phyloP scores from a whole-genome alignment of 1,140 invertebrate genomes.

The Drosophila mauritiana region DNA sequence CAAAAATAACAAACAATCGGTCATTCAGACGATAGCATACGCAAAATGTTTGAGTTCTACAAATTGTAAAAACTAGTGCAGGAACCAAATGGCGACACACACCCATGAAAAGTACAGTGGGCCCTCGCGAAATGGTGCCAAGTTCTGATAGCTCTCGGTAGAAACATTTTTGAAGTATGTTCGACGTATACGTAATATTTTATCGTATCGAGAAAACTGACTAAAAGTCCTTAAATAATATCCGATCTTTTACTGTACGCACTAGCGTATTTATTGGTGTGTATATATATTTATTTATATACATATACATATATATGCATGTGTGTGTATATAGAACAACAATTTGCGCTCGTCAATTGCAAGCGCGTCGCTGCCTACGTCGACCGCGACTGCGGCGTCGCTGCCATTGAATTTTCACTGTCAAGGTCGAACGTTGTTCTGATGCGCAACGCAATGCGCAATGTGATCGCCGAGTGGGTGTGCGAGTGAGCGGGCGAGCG shows the following conservation, averaged over 20 bases:
- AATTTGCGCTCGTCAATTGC: slow-evolving; percentile 79
- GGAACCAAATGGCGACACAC: slow-evolving; percentile 16
- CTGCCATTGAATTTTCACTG: slow-evolving; percentile 80
- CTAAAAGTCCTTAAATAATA: not conserved
- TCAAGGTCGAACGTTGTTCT: slow-evolving; percentile 84
- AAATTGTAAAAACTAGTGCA: slow-evolving; percentile 68
- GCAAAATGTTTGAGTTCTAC: slow-evolving; percentile 71
- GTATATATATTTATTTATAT: not conserved
- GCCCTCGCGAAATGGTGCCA: not conserved
- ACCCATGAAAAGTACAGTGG: slow-evolving; percentile 4
- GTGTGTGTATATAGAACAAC: slow-evolving; percentile 32
- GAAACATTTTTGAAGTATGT: not conserved
- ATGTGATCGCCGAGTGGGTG: slow-evolving; percentile 61
- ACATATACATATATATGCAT: not conserved
- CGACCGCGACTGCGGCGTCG: slow-evolving; percentile 31
- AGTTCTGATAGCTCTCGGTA: too few relatives aligned
- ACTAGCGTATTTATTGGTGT: not conserved
- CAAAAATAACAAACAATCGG: slow-evolving; percentile 41
- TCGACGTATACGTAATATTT: not conserved
- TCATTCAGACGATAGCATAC: slow-evolving; percentile 55
- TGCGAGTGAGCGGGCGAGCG: slow-evolving; percentile 7
- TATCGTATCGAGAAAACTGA: not conserved
- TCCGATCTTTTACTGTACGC: slow-evolving; percentile 11
- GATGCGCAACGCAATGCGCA: slow-evolving; percentile 78
- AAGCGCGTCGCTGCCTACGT: slow-evolving; percentile 56